A percentile compares a stretch with the other conserved stretches of the same genome.
Evolutionary conservation across 2,888 invertebrate species (phyloP).

Genomic region (Fragum whitleyi): DNA sequence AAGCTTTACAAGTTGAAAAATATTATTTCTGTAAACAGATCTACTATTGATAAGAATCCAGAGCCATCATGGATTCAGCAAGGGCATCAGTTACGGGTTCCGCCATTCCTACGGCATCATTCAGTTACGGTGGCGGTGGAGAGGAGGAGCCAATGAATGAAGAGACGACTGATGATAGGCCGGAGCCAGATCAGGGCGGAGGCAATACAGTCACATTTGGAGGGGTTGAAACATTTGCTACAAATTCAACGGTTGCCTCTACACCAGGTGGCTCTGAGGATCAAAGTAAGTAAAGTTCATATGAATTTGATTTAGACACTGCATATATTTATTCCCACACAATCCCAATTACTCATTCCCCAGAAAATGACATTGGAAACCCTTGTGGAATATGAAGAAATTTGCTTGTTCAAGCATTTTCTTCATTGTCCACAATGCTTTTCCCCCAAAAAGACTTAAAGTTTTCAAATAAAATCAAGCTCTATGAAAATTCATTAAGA

Average conservation of each 20-base stretch:
- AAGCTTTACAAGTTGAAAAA: too few species aligned
- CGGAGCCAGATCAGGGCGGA: constrained; percentile 33
- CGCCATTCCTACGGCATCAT: constrained; percentile 37
- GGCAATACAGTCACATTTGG: constrained; percentile 64
- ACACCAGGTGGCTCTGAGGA: constrained; percentile 14
- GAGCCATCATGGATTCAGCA: constrained; percentile 22
- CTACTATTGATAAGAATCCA: too few species aligned
- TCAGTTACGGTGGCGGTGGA: constrained; percentile 28
- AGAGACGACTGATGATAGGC: not conserved
- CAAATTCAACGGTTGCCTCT: constrained; percentile 49
- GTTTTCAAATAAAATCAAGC: too few species aligned
- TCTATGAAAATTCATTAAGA: too few species aligned
- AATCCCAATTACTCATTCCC: too few species aligned
- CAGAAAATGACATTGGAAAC: too few species aligned
- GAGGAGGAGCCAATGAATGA: constrained; percentile 6
- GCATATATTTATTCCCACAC: constrained; percentile 25
- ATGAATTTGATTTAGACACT: not conserved
- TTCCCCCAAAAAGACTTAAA: too few species aligned
- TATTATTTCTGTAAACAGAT: too few species aligned
- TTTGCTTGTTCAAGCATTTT: too few species aligned
- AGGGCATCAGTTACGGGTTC: constrained; percentile 51
- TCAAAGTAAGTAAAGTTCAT: not conserved
- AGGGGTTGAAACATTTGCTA: constrained; percentile 61
- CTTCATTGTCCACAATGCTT: too few species aligned
- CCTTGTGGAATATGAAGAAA: too few species aligned